Evolutionary conservation across 2,888 invertebrate genomes (phyloP), one percentile per base, ranked within the genome.

Genomic region (Drosophila melanosoma): DNA sequence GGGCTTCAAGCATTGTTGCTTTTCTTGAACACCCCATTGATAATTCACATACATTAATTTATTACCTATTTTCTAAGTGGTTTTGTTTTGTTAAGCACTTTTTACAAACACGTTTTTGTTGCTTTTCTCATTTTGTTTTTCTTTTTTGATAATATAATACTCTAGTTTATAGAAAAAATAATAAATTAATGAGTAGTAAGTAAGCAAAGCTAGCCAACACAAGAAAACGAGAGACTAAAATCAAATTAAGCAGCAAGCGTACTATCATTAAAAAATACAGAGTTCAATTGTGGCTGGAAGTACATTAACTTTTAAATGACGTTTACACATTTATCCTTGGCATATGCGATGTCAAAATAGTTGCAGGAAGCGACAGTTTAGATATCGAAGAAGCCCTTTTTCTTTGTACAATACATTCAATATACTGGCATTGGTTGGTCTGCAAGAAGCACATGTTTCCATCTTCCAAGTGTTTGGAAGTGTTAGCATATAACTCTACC

Each of bases 181-280:
- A 90, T 89, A 85, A 90, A 69, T 89, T 81, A 90, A 78, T 85
- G 82, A 85, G 81, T 90, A 81, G 66, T 73, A 76, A 77, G 69
- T 86, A 86, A 86, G 87, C 74, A 73, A 77, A 86, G 83, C 86
- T 76, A 64, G 79, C 82, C 82, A 78, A 72, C 64, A 76, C 53
- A 76, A 61, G 54, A 12, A 20, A 69, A 42, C 56, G 40, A 38
- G 52, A 70, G 59, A 60, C 63, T 70, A 48, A 51, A 74, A 84
- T 66, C 48, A 67, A 59, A 56, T 67, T 61, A 81, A 81, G 82
- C 78, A 75, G 64, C 61, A 69, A 68, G 86, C 69, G 74, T 66
- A 58, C 70, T 87, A 80, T 51, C n/a, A 70, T 61, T 69, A 76
- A 57, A 82, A 71, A 45, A 83, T 89, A 87, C 74, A 81, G 74